Base-by-base conservation (phyloP, 2,888 invertebrate species). In the Caradrina kadenii region DNA sequence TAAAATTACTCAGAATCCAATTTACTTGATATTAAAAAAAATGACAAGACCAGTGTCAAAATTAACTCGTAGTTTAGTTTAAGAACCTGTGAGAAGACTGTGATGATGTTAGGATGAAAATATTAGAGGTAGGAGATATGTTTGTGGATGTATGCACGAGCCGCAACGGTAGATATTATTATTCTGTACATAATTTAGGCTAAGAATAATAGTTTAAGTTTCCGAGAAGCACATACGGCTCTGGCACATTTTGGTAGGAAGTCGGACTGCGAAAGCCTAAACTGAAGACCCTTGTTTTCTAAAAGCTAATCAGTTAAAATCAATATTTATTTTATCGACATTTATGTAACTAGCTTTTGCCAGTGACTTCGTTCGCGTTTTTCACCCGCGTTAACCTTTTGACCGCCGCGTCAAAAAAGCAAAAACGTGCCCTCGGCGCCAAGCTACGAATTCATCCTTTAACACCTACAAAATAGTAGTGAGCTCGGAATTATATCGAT, bases 31-130 rank as follows among this genome's bases (percentile, higher is more conserved):
- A 66, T 68, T 69, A 61, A 8, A 35, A 55, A 69, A 65, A 63
- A 80, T 68, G 73, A 83, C 82, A 82, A 79, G 82, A 73, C 73
- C 79, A 80, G 88, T 90, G 88, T 89, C 87, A 88, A 89, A 86
- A 81, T 76, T 73, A 69, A 53, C 66, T 73, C 55, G 60, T 88
- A 87, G 86, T 81, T 86, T 91, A 91, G 86, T 80, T 73, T 91
- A 92, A 91, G 63, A 87, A 89, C 91, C 90, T 92, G 93, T 94
- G 93, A 93, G 94, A 95, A 95, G 95, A 95, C 95, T 96, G 95
- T 95, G 95, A 95, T 95, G 95, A 92, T 89, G 93, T 89, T 90
- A 90, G 89, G 88, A 89, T 92, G 92, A 87, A 87, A 87, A 88
- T 87, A 90, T 88, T 91, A 89, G 88, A 89, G 81, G 79, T 91